Conservation (phyloP, 2,797 vertebrate species). For the Mormyrops boulengeri region DNA sequence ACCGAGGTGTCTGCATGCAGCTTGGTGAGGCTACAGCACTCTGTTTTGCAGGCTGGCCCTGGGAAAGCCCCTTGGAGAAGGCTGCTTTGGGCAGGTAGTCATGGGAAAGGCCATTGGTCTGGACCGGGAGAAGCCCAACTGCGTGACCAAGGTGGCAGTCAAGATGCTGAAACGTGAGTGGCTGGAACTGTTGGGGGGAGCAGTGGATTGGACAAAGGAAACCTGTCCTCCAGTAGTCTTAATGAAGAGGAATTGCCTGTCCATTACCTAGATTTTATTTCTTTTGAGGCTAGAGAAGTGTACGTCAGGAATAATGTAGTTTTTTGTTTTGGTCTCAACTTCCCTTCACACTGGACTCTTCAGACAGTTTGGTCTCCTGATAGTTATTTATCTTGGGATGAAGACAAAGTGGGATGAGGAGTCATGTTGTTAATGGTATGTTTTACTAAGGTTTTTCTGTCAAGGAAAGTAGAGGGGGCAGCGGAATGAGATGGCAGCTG, state of each 20-base stretch:
- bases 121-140: constrained; percentile 77
- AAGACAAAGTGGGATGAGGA: not conserved
- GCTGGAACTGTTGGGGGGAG: not conserved
- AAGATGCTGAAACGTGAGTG: constrained; percentile 87
- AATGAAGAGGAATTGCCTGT: not conserved
- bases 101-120: constrained; percentile 76
- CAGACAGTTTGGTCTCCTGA: not conserved
- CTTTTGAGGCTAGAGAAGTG: not conserved
- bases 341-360: not conserved
- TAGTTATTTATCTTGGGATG: not conserved
- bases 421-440: not conserved
- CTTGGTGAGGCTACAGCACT: not conserved
- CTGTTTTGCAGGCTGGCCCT: constrained; percentile 65
- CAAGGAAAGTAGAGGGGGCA: not conserved
- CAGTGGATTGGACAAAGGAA: not conserved
- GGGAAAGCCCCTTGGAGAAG: constrained; percentile 82
- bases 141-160: constrained; percentile 76
- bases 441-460: not conserved
- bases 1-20: not conserved
- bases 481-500: not conserved
- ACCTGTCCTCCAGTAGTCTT: not conserved
- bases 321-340: not conserved
- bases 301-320: not conserved
- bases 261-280: not conserved
- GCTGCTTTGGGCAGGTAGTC: constrained; percentile 85